A percentile compares a stretch with the other conserved stretches of the same genome.
Conservation (phyloP, 2,113 vertebrate genomes). For the Vimba vimba region DNA sequence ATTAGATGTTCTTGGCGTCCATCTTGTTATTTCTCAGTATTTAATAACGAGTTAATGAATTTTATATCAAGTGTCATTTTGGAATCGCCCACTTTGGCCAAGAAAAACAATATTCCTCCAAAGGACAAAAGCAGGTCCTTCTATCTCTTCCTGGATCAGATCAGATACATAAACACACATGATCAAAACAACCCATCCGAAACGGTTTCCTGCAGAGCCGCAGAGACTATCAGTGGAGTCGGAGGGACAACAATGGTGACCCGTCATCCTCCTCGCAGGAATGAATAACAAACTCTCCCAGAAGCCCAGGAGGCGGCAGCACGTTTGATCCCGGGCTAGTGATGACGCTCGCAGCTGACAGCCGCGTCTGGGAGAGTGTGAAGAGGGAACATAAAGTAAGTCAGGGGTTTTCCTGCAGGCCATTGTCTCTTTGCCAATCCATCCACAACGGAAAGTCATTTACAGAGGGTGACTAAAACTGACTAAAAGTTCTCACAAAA, state of each 20-base stretch:
- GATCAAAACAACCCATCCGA: conserved; percentile 58
- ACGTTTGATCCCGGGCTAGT: conserved; percentile 47
- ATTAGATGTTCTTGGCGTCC: neutral
- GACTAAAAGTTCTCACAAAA: conserved; percentile 58
- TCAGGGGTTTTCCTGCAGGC: conserved; percentile 72
- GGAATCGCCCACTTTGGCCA: neutral
- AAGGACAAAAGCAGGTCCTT: conserved; percentile 16
- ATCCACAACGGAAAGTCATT: conserved; percentile 67
- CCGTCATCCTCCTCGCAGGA: conserved; percentile 70
- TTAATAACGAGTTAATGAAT: neutral
- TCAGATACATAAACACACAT: conserved; percentile 50
- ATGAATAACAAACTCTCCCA: conserved; percentile 74
- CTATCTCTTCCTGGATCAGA: conserved; percentile 53
- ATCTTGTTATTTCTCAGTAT: neutral
- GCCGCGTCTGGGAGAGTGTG: conserved; percentile 62
- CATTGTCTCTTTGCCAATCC: conserved; percentile 73
- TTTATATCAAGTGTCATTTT: neutral
- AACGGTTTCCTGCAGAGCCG: conserved; percentile 62
- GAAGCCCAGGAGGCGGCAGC: conserved; percentile 46
- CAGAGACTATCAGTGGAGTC: conserved; percentile 68
- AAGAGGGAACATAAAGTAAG: conserved; percentile 69
- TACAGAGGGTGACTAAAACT: conserved; percentile 62
- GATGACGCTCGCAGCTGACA: conserved; percentile 67
- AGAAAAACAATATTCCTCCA: conserved; percentile 24
- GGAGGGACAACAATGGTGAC: conserved; percentile 74